phyloP scores from a whole-genome alignment of 1,140 invertebrate genomes.

The Pteromalus puparum region DNA sequence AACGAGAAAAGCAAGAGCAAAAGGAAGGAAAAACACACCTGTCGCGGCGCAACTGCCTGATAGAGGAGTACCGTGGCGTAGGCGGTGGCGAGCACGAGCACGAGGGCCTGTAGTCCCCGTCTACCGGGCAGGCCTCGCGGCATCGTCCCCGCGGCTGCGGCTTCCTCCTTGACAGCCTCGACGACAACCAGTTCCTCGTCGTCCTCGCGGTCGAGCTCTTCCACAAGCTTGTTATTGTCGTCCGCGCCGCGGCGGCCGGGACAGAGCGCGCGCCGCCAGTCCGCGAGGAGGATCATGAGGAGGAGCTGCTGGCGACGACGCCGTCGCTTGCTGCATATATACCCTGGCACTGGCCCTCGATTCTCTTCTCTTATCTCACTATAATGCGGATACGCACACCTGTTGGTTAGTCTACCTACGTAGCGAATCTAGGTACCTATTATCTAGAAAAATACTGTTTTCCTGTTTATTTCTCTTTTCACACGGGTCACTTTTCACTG shows the following conservation, averaged over 20 bases:
- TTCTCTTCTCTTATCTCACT: not conserved
- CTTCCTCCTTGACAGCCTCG: conserved; percentile 47
- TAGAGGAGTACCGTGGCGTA: conserved; percentile 82
- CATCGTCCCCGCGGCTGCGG: conserved; percentile 61
- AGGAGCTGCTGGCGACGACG: not conserved
- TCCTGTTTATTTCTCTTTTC: too few species aligned
- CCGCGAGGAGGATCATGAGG: conserved; percentile 38
- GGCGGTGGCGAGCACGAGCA: conserved; percentile 71
- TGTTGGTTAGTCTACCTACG: too few species aligned
- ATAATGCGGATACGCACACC: too few species aligned
- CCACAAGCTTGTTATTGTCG: not conserved
- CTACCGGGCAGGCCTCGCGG: conserved; percentile 69
- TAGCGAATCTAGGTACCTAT: too few species aligned
- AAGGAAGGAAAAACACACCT: conserved; percentile 65
- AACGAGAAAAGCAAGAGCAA: not conserved
- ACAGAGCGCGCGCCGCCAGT: conserved; percentile 49
- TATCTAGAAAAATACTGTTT: too few species aligned
- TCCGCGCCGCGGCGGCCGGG: conserved; percentile 34
- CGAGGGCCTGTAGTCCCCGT: conserved; percentile 70
- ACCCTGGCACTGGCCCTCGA: not conserved
- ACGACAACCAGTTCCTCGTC: conserved; percentile 29
- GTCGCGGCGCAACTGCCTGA: conserved; percentile 77
- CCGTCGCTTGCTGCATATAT: not conserved
- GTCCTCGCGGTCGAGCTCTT: conserved; percentile 39
- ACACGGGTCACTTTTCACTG: too few species aligned